Percentiles rank a stretch among this genome's conserved stretches.
These are phyloP conservation scores for Panagrolaimus sp. DNA, from an alignment of 1,140 invertebrate species.

Conservation along the genomic window DNA sequence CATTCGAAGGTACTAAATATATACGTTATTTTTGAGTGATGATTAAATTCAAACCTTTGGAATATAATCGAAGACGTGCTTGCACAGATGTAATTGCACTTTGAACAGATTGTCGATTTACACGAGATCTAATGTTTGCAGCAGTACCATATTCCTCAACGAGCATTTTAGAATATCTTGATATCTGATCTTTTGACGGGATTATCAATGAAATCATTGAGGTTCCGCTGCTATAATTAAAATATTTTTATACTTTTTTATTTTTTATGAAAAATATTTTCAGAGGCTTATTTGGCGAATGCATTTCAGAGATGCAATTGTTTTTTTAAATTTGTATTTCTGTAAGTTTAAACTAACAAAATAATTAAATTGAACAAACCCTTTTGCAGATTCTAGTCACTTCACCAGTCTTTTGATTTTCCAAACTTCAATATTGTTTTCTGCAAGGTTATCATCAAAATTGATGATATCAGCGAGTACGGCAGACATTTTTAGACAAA, in stretches of 20 bases:
- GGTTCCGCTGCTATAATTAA: constrained; percentile 82
- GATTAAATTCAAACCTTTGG: constrained; percentile 72
- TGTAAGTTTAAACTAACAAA: not conserved
- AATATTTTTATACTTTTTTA: constrained; percentile 27
- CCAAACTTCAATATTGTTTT: constrained; percentile 99
- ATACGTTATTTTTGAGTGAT: constrained; percentile 40
- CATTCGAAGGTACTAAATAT: constrained; percentile 88
- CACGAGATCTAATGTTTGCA: constrained; percentile 97
- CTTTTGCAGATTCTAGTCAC: constrained; percentile 95
- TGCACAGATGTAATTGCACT: constrained; percentile 99
- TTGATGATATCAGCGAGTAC: constrained; percentile 99
- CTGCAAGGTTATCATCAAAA: constrained; percentile 66
- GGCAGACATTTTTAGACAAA: too few species aligned
- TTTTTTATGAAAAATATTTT: too few species aligned
- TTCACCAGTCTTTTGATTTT: constrained; percentile 99
- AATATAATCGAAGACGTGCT: constrained; percentile 94
- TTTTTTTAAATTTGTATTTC: not conserved
- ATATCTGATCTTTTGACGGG: constrained; percentile 98
- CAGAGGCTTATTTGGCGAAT: too few species aligned
- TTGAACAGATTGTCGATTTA: constrained; percentile 93
- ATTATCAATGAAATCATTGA: constrained; percentile 99
- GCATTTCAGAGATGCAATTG: too few species aligned
- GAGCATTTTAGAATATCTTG: constrained; percentile 96
- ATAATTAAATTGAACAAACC: constrained; percentile 69
- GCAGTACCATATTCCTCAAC: constrained; percentile 99